A percentile compares a stretch with the other conserved stretches of the same genome.
These are phyloP conservation scores for Calephelis nemesis DNA, from an alignment of 1,140 invertebrate species.

Conservation along the genomic window DNA sequence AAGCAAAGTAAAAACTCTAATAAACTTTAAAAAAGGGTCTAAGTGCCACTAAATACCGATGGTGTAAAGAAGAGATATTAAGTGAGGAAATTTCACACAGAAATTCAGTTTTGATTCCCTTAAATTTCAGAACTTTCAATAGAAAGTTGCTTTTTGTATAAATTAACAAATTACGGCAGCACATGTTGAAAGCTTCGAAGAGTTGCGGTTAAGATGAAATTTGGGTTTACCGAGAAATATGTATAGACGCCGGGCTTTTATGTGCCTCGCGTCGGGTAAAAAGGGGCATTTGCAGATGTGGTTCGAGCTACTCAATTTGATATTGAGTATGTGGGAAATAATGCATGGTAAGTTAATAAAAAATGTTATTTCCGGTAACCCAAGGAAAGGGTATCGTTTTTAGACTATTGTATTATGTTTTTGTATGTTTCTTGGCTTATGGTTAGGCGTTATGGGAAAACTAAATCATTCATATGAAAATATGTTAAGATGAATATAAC, in stretches of 20 bases:
- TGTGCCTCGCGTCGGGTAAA: conserved; percentile 2
- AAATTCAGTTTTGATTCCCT: conserved; percentile 1
- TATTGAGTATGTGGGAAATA: conserved; percentile 15
- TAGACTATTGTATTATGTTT: not conserved
- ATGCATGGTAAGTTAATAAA: conserved; percentile 9
- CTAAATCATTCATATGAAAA: too few relatives aligned
- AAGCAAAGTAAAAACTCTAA: too few relatives aligned
- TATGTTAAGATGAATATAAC: too few relatives aligned
- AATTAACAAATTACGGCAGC: conserved; percentile 7
- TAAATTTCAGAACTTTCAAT: conserved; percentile 6
- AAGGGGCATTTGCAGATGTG: conserved; percentile 12
- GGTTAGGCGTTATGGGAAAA: not conserved
- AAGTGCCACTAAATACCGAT: too few relatives aligned
- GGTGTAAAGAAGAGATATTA: too few relatives aligned
- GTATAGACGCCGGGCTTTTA: conserved; percentile 10
- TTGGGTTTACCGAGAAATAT: conserved; percentile 15
- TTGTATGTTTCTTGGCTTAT: not conserved
- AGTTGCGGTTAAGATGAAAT: conserved; percentile 11
- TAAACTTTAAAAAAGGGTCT: too few relatives aligned
- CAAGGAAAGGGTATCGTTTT: not conserved
- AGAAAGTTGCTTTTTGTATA: conserved; percentile 14
- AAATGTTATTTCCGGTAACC: conserved; percentile 6
- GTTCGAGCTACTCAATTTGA: conserved; percentile 1
- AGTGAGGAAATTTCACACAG: too few relatives aligned
- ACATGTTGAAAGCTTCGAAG: conserved; percentile 9